Base-by-base conservation (phyloP, 1,140 invertebrate species). In the Antheraea mylitta region DNA sequence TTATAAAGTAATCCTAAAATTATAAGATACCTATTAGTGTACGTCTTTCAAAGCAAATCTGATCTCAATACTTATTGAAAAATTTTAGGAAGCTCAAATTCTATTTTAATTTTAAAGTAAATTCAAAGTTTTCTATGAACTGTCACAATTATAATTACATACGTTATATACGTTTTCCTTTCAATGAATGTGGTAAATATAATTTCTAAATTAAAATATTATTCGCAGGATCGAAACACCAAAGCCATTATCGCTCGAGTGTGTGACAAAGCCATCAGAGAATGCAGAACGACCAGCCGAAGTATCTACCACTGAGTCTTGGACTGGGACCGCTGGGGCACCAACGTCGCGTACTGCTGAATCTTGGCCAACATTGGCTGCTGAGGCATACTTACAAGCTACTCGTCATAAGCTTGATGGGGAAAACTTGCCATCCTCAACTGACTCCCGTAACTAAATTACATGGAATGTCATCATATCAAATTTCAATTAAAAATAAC, bases 371-470 rank as follows among this genome's bases (percentile, higher is more conserved):
- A 75, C 82, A 0, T 74, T 91, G 36, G 80, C 88, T 7, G 78
- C 80, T 7, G 89, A 90, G 67, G 82, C 86, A 58, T 92, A 91
- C 71, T 77, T 90, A 0, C 89, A 90, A 61, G 86, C 86, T 9
- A 63, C 78, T 9, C 83, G 85, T 64, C 87, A 89, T 75, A 92
- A 91, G 77, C 69, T 88, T 59, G 91, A 92, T 18, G 89, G 89
- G 11, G 91, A 92, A 74, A 91, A 89, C 71, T 70, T 89, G 66
- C 91, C 91, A 0, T 91, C 91, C 7, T 92, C 91, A 18, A 92
- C 90, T 5, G 90, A 92, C 66, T 80, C 89, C 0, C 87, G 90
- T 71, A 92, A 92, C 69, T 92, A 81, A 88, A 72, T 19, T 19
- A 64, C 13, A 64, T 42, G 9, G 19, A 13, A 16, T 19, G 16